A percentile compares a stretch with the other conserved stretches of the same genome.
phyloP scores from a whole-genome alignment of 2,113 vertebrate species.

The Typhlomys cinereus region DNA sequence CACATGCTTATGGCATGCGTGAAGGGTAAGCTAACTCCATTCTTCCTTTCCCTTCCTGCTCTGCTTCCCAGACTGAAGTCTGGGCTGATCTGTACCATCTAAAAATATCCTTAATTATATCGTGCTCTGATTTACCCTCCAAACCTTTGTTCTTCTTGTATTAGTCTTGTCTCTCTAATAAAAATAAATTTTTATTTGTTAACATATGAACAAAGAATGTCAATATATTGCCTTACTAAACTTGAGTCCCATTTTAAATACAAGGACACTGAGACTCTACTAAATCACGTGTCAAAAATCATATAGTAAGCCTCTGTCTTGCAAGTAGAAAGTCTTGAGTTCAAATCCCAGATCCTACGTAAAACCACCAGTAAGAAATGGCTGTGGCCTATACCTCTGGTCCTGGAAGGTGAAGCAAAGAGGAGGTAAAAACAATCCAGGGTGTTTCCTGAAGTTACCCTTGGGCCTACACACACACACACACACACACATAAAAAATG shows the following conservation, averaged over 20 bases:
- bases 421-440: too few species aligned
- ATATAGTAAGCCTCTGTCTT: too few species aligned
- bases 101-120: slow-evolving; percentile 39
- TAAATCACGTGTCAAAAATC: neutral
- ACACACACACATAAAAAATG: too few species aligned
- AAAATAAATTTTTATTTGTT: neutral
- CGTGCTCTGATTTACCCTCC: neutral
- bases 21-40: neutral
- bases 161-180: neutral
- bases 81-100: neutral
- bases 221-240: neutral
- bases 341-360: too few species aligned
- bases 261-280: neutral
- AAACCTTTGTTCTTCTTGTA: neutral
- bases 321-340: too few species aligned
- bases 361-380: too few species aligned
- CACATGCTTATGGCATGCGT: too few species aligned
- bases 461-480: too few species aligned
- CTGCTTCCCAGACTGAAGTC: neutral
- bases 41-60: neutral
- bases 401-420: too few species aligned
- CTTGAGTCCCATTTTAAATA: neutral
- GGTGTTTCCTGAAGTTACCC: too few species aligned
- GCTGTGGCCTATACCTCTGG: too few species aligned
- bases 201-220: neutral